Conservation (phyloP, 2,888 invertebrate species). For the Allygus modestus region DNA sequence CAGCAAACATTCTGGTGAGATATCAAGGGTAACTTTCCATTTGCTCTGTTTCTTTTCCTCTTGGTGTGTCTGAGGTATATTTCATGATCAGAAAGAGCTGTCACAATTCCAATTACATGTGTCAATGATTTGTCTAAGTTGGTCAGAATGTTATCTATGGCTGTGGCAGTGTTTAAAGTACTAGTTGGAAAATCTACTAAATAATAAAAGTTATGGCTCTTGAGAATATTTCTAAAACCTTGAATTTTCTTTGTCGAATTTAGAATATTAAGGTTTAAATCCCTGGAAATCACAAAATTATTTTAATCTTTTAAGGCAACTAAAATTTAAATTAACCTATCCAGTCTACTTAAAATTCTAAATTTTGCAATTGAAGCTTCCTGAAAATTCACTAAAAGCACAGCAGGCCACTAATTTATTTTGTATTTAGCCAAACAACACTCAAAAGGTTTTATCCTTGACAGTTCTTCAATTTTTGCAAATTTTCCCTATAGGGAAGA, state of each 20-base stretch:
- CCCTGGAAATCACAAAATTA: slow-evolving; percentile 26
- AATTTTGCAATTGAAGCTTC: slow-evolving; percentile 16
- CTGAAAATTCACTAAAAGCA: slow-evolving; percentile 32
- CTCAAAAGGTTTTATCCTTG: slow-evolving; percentile 26
- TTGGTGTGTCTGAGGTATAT: too few species aligned
- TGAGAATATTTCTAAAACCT: slow-evolving; percentile 45
- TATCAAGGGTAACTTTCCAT: too few species aligned
- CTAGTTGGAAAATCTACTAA: slow-evolving; percentile 36
- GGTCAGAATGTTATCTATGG: slow-evolving; percentile 48
- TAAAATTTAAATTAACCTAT: slow-evolving; percentile 7
- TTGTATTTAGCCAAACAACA: slow-evolving; percentile 23
- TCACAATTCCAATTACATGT: slow-evolving; percentile 31
- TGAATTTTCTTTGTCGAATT: neutral
- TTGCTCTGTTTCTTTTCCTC: too few species aligned
- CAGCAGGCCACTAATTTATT: neutral
- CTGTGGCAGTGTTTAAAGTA: neutral
- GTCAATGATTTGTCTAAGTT: slow-evolving; percentile 7
- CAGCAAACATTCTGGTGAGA: too few species aligned
- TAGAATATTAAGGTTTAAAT: slow-evolving; percentile 51
- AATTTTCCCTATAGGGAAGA: too few species aligned
- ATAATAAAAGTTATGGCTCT: slow-evolving; percentile 32
- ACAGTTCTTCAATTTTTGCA: too few species aligned
- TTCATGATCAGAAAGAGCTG: slow-evolving; percentile 54
- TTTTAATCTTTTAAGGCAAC: slow-evolving; percentile 2
- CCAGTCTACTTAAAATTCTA: slow-evolving; percentile 38